A percentile compares a stretch with the other conserved stretches of the same genome.
Conservation (phyloP, 1,140 invertebrate species). For the Oscheius sp. region DNA sequence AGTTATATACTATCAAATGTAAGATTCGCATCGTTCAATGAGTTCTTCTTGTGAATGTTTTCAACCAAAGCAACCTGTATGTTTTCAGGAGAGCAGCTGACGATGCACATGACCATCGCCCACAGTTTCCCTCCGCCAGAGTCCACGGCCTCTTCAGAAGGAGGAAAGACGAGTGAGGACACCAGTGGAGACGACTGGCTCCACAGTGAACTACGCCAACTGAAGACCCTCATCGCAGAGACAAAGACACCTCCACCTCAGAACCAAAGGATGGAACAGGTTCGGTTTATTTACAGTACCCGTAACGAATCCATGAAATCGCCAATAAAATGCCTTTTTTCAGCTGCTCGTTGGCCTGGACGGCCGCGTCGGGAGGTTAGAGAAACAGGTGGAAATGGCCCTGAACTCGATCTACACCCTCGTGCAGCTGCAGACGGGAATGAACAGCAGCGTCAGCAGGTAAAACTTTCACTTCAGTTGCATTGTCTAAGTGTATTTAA, state of each 20-base stretch:
- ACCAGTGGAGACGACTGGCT: slow-evolving; percentile 3
- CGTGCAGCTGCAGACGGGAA: slow-evolving; percentile 56
- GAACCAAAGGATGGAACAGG: slow-evolving; percentile 6
- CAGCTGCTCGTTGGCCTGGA: slow-evolving; percentile 48
- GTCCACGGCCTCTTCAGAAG: neutral
- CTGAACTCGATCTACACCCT: slow-evolving; percentile 56
- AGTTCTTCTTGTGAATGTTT: neutral
- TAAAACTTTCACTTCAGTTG: neutral
- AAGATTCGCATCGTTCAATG: too few species aligned
- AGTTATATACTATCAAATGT: too few species aligned
- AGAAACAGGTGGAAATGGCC: slow-evolving; percentile 60
- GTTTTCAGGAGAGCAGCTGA: slow-evolving; percentile 51
- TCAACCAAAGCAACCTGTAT: neutral
- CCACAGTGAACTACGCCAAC: slow-evolving; percentile 10
- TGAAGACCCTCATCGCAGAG: neutral
- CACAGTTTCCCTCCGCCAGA: slow-evolving; percentile 48
- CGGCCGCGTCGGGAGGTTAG: slow-evolving; percentile 48
- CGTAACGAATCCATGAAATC: slow-evolving; percentile 15
- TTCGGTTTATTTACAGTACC: neutral
- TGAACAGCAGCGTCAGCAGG: slow-evolving; percentile 45
- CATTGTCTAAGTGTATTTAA: too few species aligned
- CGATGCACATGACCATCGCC: slow-evolving; percentile 50
- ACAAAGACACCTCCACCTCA: neutral
- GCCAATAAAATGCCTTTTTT: slow-evolving; percentile 25
- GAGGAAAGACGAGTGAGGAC: neutral